These are phyloP conservation scores for Poeciliopsis occidentalis DNA, from an alignment of 2,113 vertebrate species.

Conservation along the genomic window DNA sequence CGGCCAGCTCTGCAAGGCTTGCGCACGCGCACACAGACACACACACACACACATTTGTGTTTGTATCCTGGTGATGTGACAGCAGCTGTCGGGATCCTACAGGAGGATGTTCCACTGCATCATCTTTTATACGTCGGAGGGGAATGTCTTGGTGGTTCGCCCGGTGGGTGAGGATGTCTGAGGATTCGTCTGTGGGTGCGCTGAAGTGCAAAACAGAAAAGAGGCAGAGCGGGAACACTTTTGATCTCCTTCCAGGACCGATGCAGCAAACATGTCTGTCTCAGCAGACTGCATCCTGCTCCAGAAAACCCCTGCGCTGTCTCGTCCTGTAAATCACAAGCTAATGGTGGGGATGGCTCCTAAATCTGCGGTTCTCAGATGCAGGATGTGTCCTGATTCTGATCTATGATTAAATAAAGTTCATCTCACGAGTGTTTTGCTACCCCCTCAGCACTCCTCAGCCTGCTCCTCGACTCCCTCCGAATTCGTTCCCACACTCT, in stretches of 20 bases:
- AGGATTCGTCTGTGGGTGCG: not conserved
- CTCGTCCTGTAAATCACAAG: slow-evolving; percentile 26
- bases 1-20: not conserved
- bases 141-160: slow-evolving; percentile 47
- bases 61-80: slow-evolving; percentile 56
- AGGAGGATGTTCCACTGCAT: slow-evolving; percentile 57
- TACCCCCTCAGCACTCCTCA: slow-evolving; percentile 2
- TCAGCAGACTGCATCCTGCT: slow-evolving; percentile 31
- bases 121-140: slow-evolving; percentile 26
- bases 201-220: not conserved
- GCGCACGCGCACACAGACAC: slow-evolving; percentile 20
- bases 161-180: slow-evolving; percentile 39
- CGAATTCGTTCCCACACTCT: slow-evolving; percentile 13
- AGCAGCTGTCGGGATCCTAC: slow-evolving; percentile 33
- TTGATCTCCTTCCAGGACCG: slow-evolving; percentile 51
- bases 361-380: slow-evolving; percentile 32
- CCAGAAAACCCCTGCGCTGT: slow-evolving; percentile 29
- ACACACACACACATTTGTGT: slow-evolving; percentile 29
- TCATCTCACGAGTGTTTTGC: slow-evolving; percentile 24
- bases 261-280: slow-evolving; percentile 53
- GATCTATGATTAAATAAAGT: slow-evolving; percentile 34
- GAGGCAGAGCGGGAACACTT: slow-evolving; percentile 9
- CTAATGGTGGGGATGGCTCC: slow-evolving; percentile 32
- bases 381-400: slow-evolving; percentile 31
- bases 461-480: slow-evolving; percentile 14